Evolutionary conservation across 2,888 invertebrate genomes (phyloP), one percentile per base, ranked within the genome.

Genomic region (Uropetala carovei): DNA sequence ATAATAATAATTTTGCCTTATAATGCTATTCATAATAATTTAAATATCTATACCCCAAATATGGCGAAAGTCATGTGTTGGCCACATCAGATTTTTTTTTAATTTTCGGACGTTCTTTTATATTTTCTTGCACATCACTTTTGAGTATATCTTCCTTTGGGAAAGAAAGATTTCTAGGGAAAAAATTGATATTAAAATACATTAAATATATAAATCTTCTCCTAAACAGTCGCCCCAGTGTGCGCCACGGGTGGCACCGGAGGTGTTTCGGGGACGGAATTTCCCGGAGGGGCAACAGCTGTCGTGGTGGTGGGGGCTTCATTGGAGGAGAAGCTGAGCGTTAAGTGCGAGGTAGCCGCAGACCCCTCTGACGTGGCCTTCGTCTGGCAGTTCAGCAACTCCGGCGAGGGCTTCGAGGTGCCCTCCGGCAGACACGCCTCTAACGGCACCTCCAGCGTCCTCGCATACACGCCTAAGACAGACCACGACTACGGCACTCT

Each of bases 311-410:
- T 98, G 92, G 98, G 98, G 16, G 98, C 98, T 14, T 98, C 98
- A 92, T 95, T 98, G 93, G 98, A 98, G 94, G 98, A 98, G 93
- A 93, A 94, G 30, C 94, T 94, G 43, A 94, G 94, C 30, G 94
- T 95, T n/a, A 94, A 94, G 22, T 98, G 98, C 95, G 97, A 98
- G 93, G 98, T 98, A 93, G 97, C 98, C 58, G 98, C 98, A 59
- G 98, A 98, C 95, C 98, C 98, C 0, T 97, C 97, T 93, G 97
- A 98, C 94, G 98, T 98, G 93, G 97, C 96, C 92, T 98, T 98
- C 95, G 96, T 97, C 94, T 98, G 98, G 98, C 98, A 98, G 94
- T 98, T 98, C 95, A 98, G 98, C 95, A 98, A 98, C 94, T 98
- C 98, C 94, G 98, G 98, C 18, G 98, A 98, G 94, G 97, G 97